Conservation (phyloP, 2,888 invertebrate genomes). For the Caenorhabditis sp. region DNA sequence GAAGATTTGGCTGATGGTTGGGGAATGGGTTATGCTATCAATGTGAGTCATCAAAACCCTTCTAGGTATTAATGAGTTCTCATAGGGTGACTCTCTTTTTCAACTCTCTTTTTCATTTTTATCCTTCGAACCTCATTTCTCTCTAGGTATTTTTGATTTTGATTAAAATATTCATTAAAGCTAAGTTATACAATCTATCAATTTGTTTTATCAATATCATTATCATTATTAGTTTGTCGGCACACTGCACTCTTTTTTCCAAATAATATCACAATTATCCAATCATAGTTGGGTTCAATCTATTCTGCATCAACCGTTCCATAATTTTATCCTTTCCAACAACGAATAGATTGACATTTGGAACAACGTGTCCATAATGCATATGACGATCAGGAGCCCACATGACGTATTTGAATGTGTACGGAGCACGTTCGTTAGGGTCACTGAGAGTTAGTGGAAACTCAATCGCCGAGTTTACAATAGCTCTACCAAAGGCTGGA, state of each 20-base stretch:
- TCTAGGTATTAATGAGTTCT: constrained; percentile 62
- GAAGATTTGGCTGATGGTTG: constrained; percentile 65
- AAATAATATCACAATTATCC: constrained; percentile 31
- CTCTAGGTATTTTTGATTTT: too few species aligned
- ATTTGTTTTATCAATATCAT: too few species aligned
- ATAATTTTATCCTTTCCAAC: constrained; percentile 55
- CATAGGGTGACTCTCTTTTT: too few species aligned
- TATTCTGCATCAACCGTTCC: constrained; percentile 51
- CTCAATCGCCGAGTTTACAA: constrained; percentile 24
- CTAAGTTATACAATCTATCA: too few species aligned
- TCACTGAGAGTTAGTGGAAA: constrained; percentile 39
- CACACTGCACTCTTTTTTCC: too few species aligned
- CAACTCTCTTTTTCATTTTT: too few species aligned
- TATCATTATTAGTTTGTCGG: too few species aligned
- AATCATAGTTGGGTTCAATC: constrained; percentile 58
- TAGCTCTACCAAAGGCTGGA: constrained; percentile 27
- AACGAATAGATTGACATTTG: constrained; percentile 53
- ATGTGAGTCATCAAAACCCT: too few species aligned
- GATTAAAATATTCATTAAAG: too few species aligned
- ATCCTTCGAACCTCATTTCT: too few species aligned
- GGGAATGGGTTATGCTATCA: constrained; percentile 63
- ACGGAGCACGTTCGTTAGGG: constrained; percentile 34
- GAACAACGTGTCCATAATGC: constrained; percentile 53
- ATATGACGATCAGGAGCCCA: constrained; percentile 44
- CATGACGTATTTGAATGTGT: constrained; percentile 31